Evolutionary conservation across 2,888 invertebrate genomes (phyloP).

Genomic region (Drosophila quasianomalipes): DNA sequence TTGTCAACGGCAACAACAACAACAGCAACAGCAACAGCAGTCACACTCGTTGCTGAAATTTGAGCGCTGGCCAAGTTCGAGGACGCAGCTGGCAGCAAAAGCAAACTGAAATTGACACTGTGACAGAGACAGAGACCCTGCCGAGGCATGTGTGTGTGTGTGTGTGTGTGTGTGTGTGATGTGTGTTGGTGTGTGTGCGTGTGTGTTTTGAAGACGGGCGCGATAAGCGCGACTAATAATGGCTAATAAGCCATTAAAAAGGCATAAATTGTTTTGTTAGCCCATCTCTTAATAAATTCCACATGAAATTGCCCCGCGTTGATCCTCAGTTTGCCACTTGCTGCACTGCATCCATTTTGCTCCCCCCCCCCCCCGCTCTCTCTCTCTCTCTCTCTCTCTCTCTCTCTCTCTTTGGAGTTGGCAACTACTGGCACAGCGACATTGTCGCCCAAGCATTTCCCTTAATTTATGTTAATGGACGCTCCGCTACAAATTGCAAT

Average conservation of each 20-base stretch:
- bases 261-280: conserved; percentile 84
- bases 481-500: conserved; percentile 78
- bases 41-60: conserved; percentile 59
- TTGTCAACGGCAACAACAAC: conserved; percentile 67
- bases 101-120: conserved; percentile 53
- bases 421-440: conserved; percentile 32
- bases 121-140: conserved; percentile 23
- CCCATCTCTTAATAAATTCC: conserved; percentile 83
- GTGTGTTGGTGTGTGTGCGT: conserved; percentile 23
- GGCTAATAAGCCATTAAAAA: conserved; percentile 84
- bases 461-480: conserved; percentile 84
- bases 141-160: conserved; percentile 1
- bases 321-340: conserved; percentile 50
- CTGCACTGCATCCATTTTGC: conserved; percentile 60
- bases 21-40: conserved; percentile 1
- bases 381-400: neutral
- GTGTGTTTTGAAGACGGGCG: conserved; percentile 62
- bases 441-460: conserved; percentile 57
- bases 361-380: too few relatives aligned
- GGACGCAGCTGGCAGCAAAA: conserved; percentile 52
- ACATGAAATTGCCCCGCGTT: conserved; percentile 59
- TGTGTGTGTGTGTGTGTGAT: conserved; percentile 1
- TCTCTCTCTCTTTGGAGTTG: neutral
- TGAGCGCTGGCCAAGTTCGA: conserved; percentile 63
- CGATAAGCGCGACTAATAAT: conserved; percentile 83